Evolutionary conservation across 2,888 invertebrate species (phyloP).

Genomic region (Acrocera orbiculus): DNA sequence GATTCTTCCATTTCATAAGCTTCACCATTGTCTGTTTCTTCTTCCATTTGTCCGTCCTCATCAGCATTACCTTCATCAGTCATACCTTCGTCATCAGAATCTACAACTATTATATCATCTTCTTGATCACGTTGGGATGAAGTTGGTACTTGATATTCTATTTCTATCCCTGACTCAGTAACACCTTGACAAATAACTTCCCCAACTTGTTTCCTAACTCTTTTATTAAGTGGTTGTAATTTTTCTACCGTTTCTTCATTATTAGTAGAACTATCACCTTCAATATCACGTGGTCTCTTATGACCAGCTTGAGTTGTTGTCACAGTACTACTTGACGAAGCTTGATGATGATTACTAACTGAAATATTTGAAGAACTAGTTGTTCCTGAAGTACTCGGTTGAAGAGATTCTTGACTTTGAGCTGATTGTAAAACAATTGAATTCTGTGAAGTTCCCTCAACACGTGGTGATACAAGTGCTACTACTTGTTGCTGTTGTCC

Average conservation of each 20-base stretch:
- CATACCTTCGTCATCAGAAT: slow-evolving; percentile 47
- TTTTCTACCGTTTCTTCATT: slow-evolving; percentile 31
- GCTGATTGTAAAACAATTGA: slow-evolving; percentile 20
- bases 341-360: slow-evolving; percentile 31
- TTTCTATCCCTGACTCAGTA: slow-evolving; percentile 40
- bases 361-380: slow-evolving; percentile 23
- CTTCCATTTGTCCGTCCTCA: slow-evolving; percentile 33
- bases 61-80: slow-evolving; percentile 39
- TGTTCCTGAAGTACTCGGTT: slow-evolving; percentile 26
- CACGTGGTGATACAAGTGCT: slow-evolving; percentile 50
- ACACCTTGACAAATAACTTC: slow-evolving; percentile 24
- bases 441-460: slow-evolving; percentile 40
- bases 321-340: slow-evolving; percentile 46
- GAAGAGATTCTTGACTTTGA: slow-evolving; percentile 22
- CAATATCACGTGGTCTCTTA: slow-evolving; percentile 41
- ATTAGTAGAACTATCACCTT: slow-evolving; percentile 35
- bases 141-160: slow-evolving; percentile 72
- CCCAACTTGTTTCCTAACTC: slow-evolving; percentile 24
- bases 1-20: slow-evolving; percentile 37
- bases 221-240: slow-evolving; percentile 20
- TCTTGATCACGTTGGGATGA: slow-evolving; percentile 76
- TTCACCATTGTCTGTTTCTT: slow-evolving; percentile 37
- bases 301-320: slow-evolving; percentile 46
- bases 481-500: slow-evolving; percentile 41
- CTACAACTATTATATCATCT: slow-evolving; percentile 63